Evolutionary conservation across 2,888 invertebrate species (phyloP).

Genomic region (Patella pellucida): DNA sequence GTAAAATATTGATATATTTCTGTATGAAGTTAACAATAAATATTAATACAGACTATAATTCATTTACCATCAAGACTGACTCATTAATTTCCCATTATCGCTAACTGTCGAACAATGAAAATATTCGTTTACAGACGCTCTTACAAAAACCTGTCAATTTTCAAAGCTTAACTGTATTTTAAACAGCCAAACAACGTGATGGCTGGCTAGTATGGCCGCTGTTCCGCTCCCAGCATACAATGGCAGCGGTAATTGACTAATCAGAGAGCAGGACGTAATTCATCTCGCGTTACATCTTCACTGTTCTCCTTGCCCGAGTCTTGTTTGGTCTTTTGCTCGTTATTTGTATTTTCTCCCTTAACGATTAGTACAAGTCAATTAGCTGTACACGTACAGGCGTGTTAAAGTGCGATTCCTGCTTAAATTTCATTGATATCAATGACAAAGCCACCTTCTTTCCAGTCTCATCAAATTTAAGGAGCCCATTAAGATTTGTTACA

Average conservation of each 20-base stretch:
- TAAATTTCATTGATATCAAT: constrained; percentile 2
- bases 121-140: constrained; percentile 3
- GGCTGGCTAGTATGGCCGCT: neutral
- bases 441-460: constrained; percentile 7
- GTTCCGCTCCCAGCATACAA: constrained; percentile 5
- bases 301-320: constrained; percentile 12
- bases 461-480: constrained; percentile 22
- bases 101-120: constrained; percentile 5
- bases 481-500: constrained; percentile 28
- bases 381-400: constrained; percentile 24
- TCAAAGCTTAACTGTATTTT: constrained; percentile 2
- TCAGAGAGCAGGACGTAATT: constrained; percentile 21
- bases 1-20: constrained; percentile 1
- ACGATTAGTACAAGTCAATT: constrained; percentile 26
- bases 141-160: neutral
- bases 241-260: constrained; percentile 25
- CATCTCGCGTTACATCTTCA: constrained; percentile 17
- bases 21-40: constrained; percentile 9
- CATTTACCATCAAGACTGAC: neutral
- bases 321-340: constrained; percentile 17
- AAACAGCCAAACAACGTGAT: constrained; percentile 5
- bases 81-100: constrained; percentile 5
- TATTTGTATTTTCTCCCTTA: constrained; percentile 21
- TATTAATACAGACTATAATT: constrained; percentile 1
- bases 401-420: constrained; percentile 15